A percentile compares a stretch with the other conserved stretches of the same genome.
Conservation (phyloP, 2,888 invertebrate genomes). For the Rhorus exstirpatorius region DNA sequence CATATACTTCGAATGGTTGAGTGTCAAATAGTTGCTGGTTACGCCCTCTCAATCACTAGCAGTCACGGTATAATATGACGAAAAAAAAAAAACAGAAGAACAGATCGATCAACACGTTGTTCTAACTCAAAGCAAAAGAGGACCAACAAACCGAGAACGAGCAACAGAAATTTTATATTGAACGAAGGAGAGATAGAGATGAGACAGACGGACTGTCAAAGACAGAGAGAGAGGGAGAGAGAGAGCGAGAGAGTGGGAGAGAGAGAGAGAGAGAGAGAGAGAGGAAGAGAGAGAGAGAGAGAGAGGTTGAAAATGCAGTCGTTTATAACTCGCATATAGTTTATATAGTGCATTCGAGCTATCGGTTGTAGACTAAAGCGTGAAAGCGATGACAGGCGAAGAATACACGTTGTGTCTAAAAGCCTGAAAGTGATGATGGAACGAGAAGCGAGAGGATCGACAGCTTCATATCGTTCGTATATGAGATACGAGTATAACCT, state of each 20-base stretch:
- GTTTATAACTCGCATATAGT: conserved; percentile 74
- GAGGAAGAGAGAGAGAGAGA: neutral
- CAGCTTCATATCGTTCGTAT: conserved; percentile 24
- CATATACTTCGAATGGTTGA: neutral
- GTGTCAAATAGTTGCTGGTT: no score
- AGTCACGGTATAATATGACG: neutral
- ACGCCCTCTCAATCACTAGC: neutral
- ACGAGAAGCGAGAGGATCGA: conserved; percentile 27
- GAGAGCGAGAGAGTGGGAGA: no score
- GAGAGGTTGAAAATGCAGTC: conserved; percentile 11
- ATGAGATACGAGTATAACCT: conserved; percentile 39
- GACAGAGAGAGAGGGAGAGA: neutral
- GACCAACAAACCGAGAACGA: conserved; percentile 17
- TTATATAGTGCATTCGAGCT: conserved; percentile 76
- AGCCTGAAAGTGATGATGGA: conserved; percentile 31
- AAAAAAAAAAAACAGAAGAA: neutral
- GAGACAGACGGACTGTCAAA: no score
- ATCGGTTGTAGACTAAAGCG: conserved; percentile 53
- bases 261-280: neutral
- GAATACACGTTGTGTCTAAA: conserved; percentile 20
- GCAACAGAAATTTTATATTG: conserved; percentile 17
- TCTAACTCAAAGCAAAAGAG: conserved; percentile 7
- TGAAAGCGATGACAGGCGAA: conserved; percentile 27
- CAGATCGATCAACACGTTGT: neutral
- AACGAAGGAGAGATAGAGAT: neutral